Conservation (phyloP, 2,888 invertebrate species). For the Helobdella robusta region DNA sequence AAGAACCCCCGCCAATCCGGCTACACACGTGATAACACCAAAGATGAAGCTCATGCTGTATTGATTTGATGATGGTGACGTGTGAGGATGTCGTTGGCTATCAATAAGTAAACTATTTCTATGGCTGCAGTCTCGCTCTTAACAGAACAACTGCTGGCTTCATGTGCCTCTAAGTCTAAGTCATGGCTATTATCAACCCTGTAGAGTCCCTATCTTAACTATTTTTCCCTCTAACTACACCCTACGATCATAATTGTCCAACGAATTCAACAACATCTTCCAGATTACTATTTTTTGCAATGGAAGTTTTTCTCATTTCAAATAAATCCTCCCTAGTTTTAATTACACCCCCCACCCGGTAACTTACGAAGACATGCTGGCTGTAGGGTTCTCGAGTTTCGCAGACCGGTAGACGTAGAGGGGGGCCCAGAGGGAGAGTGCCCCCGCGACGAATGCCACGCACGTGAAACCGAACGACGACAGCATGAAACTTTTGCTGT, state of each 20-base stretch:
- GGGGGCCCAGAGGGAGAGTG: conserved; percentile 93
- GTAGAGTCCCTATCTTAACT: no score
- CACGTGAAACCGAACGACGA: conserved; percentile 90
- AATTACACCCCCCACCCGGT: neutral
- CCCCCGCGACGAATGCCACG: conserved; percentile 94
- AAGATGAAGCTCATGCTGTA: conserved; percentile 53
- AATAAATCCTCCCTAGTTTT: neutral
- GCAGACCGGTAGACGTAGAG: conserved; percentile 60
- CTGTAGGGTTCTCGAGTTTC: conserved; percentile 2
- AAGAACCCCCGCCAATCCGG: conserved; percentile 85
- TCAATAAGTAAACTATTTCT: no score
- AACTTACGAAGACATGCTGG: conserved; percentile 18
- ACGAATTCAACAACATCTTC: neutral
- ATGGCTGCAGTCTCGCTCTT: no score
- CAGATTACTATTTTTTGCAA: neutral
- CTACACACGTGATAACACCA: conserved; percentile 82
- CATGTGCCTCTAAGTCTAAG: no score
- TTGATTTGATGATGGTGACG: neutral
- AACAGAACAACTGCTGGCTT: no score
- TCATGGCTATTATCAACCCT: no score
- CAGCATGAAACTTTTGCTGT: conserved; percentile 79
- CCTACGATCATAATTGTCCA: no score
- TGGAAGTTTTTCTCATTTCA: neutral
- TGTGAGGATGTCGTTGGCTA: no score
- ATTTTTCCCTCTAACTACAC: no score